Base-by-base conservation (phyloP, 2,888 invertebrate genomes). In the Melinaea marsaeus region DNA sequence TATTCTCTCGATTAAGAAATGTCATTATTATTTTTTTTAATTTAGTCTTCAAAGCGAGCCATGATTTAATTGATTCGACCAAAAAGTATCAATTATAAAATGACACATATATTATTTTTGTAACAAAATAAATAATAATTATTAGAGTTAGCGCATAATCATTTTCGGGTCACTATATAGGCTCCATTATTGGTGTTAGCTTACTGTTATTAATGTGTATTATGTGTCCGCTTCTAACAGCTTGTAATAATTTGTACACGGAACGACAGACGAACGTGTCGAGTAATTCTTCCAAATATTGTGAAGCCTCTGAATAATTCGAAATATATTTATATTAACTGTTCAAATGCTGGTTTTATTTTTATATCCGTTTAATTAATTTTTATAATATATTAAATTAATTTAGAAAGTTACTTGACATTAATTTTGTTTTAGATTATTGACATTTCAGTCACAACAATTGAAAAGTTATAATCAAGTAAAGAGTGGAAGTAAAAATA, bases 281-380 rank as follows among this genome's bases (percentile, higher is more conserved):
- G 76, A 75, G 76, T 83, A 82, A 88, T 88, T 90, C 89, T 90
- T 89, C 90, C 88, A 88, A 88, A 88, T 90, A 90, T 88, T 89
- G 89, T 90, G 85, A 88, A 88, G 90, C 89, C 90, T 90, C 90
- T 89, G 90, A 87, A 88, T 90, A 87, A 90, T 90, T 90, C 88
- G 86, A 90, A 90, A 88, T 90, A 90, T 90, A 90, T 90, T 90
- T 90, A 90, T 90, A 90, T 90, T 90, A 90, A 90, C 90, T 90
- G 90, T 90, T 90, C 90, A 90, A 74, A 75, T 81, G 81, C 79
- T 81, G 74, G 88, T 89, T 87, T 90, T 79, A 84, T 88, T 90
- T 37, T 37, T 37, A 37, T 6, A 37, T 7, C 7, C 3, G 5
- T 7, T 35, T 37, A 22, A 22, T 9, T 42, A 42, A 42, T 42